These are phyloP conservation scores for Herpailurus yagouaroundi DNA, from an alignment of 2,113 vertebrate genomes.

Conservation along the genomic window DNA sequence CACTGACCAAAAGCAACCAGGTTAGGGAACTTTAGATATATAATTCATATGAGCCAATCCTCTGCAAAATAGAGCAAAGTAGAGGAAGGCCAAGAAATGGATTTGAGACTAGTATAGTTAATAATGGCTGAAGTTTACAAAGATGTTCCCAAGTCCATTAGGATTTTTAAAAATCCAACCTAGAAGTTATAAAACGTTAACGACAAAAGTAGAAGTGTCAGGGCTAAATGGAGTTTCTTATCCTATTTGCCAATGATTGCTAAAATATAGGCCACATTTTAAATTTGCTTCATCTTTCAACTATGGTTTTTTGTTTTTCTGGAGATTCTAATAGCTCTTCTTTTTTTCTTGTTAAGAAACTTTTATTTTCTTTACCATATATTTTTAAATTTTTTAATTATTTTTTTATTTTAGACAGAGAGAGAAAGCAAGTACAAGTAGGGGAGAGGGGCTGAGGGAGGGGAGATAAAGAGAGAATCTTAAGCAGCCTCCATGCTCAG, in stretches of 20 bases:
- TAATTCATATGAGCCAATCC: background rate
- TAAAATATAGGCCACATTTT: constrained; percentile 10
- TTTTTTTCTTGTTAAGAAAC: constrained; percentile 17
- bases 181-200: constrained; percentile 27
- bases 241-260: background rate
- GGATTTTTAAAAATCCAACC: background rate
- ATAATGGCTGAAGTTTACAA: background rate
- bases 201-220: background rate
- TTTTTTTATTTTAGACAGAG: background rate
- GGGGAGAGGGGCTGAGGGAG: background rate
- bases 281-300: background rate
- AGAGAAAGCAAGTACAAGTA: background rate
- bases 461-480: background rate
- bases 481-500: background rate
- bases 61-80: background rate
- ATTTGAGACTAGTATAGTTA: constrained; percentile 11
- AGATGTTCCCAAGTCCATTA: background rate
- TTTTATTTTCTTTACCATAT: background rate
- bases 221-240: background rate
- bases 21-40: background rate
- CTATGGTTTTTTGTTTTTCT: background rate
- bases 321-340: background rate
- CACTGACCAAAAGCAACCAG: background rate
- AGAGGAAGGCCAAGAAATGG: background rate
- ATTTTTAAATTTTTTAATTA: background rate